Conservation (phyloP, 1,140 invertebrate genomes). For the Drosophila lini region DNA sequence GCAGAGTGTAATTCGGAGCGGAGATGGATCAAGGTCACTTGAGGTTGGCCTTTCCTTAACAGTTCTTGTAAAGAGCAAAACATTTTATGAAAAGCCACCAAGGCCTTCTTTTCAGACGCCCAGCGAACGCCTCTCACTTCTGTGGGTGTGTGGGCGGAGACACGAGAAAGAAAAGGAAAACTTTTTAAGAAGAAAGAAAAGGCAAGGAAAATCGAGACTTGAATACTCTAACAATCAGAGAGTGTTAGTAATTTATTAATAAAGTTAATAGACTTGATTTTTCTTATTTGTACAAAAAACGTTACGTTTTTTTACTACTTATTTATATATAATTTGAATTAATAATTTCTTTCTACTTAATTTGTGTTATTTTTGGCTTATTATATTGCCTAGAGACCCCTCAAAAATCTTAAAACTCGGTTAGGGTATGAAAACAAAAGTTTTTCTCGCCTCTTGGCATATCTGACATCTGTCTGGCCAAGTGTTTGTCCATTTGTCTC, state of each 20-base stretch:
- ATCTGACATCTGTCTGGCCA: slow-evolving; percentile 75
- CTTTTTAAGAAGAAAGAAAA: not conserved
- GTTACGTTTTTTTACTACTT: not conserved
- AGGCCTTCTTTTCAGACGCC: slow-evolving; percentile 22
- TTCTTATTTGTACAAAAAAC: no score
- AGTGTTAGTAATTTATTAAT: not conserved
- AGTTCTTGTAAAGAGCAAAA: slow-evolving; percentile 24
- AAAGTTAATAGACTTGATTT: not conserved
- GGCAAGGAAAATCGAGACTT: not conserved
- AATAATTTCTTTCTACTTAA: not conserved
- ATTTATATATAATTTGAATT: no score
- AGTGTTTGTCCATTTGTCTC: slow-evolving; percentile 52
- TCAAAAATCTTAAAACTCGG: slow-evolving; percentile 16
- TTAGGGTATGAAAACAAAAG: slow-evolving; percentile 5
- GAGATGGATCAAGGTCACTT: slow-evolving; percentile 57
- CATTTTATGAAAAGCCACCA: slow-evolving; percentile 28
- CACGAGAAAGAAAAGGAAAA: slow-evolving; percentile 28
- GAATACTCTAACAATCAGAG: slow-evolving; percentile 6
- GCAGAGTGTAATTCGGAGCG: slow-evolving; percentile 14
- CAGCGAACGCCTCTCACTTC: slow-evolving; percentile 10
- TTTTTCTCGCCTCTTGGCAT: slow-evolving; percentile 47
- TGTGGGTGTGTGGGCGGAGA: slow-evolving; percentile 26
- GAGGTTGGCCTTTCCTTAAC: slow-evolving; percentile 43
- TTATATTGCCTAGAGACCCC: not conserved
- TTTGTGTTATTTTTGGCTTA: not conserved